These are phyloP conservation scores for Margarornis squamiger DNA, from an alignment of 2,797 vertebrate species.

Conservation along the genomic window DNA sequence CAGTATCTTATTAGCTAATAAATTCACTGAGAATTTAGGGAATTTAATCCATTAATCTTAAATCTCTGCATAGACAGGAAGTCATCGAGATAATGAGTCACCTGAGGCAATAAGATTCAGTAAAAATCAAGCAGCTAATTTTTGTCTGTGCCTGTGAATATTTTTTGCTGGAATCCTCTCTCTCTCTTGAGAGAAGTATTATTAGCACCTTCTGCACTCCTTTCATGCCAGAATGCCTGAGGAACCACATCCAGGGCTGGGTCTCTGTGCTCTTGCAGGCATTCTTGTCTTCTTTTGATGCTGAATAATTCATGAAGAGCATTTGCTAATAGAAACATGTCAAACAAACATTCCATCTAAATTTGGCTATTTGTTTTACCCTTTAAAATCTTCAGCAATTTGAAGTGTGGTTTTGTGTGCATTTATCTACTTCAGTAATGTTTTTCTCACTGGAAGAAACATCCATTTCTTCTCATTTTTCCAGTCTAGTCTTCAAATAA, in stretches of 20 bases:
- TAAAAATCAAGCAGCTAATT: conserved; percentile 48
- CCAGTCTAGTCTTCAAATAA: background rate
- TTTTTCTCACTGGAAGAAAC: background rate
- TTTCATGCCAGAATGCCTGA: background rate
- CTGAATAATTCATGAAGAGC: background rate
- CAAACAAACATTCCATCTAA: background rate
- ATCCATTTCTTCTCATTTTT: background rate
- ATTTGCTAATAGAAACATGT: background rate
- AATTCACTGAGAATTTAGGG: conserved; percentile 49
- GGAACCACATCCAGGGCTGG: background rate
- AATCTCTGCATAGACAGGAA: conserved; percentile 44
- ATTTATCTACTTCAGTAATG: background rate
- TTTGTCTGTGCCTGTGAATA: conserved; percentile 31
- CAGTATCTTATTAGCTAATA: conserved; percentile 37
- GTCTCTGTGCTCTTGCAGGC: background rate
- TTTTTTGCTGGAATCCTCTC: conserved; percentile 24
- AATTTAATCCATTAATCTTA: conserved; percentile 64
- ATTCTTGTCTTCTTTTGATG: background rate
- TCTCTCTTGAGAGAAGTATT: conserved; percentile 30
- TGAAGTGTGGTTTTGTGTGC: background rate
- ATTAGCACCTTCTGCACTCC: conserved; percentile 14
- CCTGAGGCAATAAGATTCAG: conserved; percentile 57
- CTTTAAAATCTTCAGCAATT: background rate
- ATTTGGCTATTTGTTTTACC: background rate
- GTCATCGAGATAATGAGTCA: conserved; percentile 62